These are phyloP conservation scores for Chymomyza caudatula DNA, from an alignment of 2,888 invertebrate genomes.

Conservation along the genomic window DNA sequence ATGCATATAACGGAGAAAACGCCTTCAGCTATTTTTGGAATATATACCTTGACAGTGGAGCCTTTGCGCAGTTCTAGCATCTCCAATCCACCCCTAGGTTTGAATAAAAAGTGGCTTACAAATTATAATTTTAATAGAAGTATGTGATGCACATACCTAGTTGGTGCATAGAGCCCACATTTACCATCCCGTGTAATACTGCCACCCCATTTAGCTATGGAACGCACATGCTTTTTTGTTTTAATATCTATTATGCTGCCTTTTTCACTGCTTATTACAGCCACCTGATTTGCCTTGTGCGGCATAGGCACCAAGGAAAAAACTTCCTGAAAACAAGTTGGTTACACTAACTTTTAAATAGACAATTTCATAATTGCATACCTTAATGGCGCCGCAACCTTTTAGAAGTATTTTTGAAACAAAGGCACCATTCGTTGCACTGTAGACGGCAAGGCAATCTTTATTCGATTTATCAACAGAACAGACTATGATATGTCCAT, in stretches of 20 bases:
- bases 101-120: neutral
- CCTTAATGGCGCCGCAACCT: conserved; percentile 80
- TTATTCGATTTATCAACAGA: conserved; percentile 89
- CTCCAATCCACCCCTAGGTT: conserved; percentile 91
- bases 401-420: conserved; percentile 79
- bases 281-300: conserved; percentile 90
- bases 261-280: conserved; percentile 93
- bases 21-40: conserved; percentile 96
- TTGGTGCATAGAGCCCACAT: conserved; percentile 94
- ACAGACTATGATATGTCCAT: conserved; percentile 86
- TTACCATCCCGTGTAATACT: conserved; percentile 91
- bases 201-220: conserved; percentile 95
- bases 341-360: neutral
- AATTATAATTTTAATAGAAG: neutral
- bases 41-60: conserved; percentile 91
- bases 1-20: conserved; percentile 97
- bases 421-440: conserved; percentile 86
- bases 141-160: conserved; percentile 78
- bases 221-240: conserved; percentile 90
- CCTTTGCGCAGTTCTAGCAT: conserved; percentile 94
- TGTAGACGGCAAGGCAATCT: conserved; percentile 91
- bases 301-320: conserved; percentile 88
- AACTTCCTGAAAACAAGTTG: conserved; percentile 80
- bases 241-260: conserved; percentile 93
- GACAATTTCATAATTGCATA: conserved; percentile 54